These are phyloP conservation scores for Ficedula albicollis DNA, from an alignment of 2,797 vertebrate species.

Conservation along the genomic window DNA sequence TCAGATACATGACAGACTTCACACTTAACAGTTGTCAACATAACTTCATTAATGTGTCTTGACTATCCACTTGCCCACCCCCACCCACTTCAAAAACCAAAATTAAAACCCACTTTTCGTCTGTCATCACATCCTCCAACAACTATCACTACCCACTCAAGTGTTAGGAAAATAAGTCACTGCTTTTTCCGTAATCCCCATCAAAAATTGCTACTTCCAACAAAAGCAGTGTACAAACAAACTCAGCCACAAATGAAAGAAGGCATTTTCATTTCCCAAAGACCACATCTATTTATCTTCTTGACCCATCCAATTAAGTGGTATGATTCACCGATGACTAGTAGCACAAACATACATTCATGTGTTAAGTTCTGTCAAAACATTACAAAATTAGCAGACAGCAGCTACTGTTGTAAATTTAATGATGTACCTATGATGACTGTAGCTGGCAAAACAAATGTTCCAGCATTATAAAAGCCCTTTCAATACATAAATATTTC, in stretches of 20 bases:
- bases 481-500: not conserved
- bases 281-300: conserved; percentile 25
- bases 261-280: conserved; percentile 20
- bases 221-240: conserved; percentile 20
- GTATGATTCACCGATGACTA: conserved; percentile 32
- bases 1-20: conserved; percentile 56
- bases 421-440: not conserved
- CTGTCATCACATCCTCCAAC: conserved; percentile 49
- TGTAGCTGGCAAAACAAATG: conserved; percentile 9
- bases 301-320: conserved; percentile 36
- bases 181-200: not conserved
- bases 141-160: conserved; percentile 46
- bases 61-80: conserved; percentile 9
- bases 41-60: conserved; percentile 57
- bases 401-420: conserved; percentile 24
- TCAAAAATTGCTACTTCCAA: conserved; percentile 14
- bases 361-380: conserved; percentile 29
- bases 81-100: conserved; percentile 35
- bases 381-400: conserved; percentile 26
- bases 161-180: conserved; percentile 35
- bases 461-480: not conserved
- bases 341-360: conserved; percentile 29
- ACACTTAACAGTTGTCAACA: conserved; percentile 59
- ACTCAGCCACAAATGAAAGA: conserved; percentile 8
- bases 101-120: conserved; percentile 12